phyloP scores from a whole-genome alignment of 1,140 invertebrate genomes.

The Zaprionus inermis region DNA sequence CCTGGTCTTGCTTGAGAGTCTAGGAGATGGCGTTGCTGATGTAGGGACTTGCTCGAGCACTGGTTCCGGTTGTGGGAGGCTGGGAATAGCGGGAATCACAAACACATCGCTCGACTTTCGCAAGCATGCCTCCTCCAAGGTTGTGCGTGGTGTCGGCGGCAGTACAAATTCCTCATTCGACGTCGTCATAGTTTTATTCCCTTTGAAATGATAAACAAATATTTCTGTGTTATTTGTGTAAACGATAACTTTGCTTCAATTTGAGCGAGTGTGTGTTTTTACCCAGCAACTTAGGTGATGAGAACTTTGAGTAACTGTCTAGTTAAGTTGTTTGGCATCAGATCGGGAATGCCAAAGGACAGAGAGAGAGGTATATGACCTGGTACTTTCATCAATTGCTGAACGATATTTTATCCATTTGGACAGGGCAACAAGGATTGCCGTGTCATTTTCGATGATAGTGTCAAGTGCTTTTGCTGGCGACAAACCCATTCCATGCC shows the following conservation, averaged over 20 bases:
- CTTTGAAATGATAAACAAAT: conserved; percentile 23
- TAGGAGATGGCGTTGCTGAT: too few species aligned
- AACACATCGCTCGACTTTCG: too few species aligned
- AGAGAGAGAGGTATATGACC: not conserved
- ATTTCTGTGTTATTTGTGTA: not conserved
- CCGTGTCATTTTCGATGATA: not conserved
- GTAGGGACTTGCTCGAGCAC: too few species aligned
- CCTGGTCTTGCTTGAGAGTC: not conserved
- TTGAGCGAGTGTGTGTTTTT: not conserved
- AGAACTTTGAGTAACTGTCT: not conserved
- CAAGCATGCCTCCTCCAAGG: too few species aligned
- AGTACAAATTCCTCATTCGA: not conserved
- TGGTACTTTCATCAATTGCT: too few species aligned
- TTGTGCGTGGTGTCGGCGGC: not conserved
- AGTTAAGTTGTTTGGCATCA: not conserved
- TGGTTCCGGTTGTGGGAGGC: too few species aligned
- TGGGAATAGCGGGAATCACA: too few species aligned
- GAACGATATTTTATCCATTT: too few species aligned
- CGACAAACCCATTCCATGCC: not conserved
- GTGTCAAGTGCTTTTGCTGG: not conserved
- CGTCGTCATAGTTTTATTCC: not conserved
- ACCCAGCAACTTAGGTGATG: too few species aligned
- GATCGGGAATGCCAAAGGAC: not conserved
- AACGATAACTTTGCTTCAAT: not conserved
- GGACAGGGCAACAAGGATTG: not conserved